Conservation (phyloP, 2,888 invertebrate genomes). For the Andricus curvator region DNA sequence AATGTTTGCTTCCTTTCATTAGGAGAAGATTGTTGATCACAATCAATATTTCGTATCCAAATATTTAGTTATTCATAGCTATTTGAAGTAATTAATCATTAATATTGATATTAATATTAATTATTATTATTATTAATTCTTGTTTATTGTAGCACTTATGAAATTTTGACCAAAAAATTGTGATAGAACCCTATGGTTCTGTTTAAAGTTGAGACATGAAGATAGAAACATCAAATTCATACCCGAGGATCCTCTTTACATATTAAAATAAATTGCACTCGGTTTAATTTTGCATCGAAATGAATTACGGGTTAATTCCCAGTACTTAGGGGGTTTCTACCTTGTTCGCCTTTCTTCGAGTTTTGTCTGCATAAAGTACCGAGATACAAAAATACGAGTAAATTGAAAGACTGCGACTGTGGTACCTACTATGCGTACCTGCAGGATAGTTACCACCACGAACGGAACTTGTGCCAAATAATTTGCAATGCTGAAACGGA, state of each 20-base stretch:
- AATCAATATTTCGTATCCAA: no score
- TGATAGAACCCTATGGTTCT: neutral
- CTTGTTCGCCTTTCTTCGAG: slow-evolving; percentile 28
- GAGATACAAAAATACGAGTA: slow-evolving; percentile 25
- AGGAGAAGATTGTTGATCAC: no score
- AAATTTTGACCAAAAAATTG: neutral
- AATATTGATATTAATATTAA: no score
- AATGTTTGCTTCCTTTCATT: no score
- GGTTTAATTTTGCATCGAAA: slow-evolving; percentile 7
- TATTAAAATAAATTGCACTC: neutral
- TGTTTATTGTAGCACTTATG: no score
- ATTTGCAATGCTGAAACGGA: slow-evolving; percentile 76
- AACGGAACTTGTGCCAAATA: slow-evolving; percentile 69
- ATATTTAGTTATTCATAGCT: no score
- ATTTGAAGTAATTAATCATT: no score
- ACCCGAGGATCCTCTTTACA: neutral
- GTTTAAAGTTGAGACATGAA: neutral
- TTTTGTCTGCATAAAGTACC: slow-evolving; percentile 17
- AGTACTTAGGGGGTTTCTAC: slow-evolving; percentile 8
- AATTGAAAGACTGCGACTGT: slow-evolving; percentile 26
- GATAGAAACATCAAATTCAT: neutral
- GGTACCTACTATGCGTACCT: slow-evolving; percentile 7
- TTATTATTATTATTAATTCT: no score
- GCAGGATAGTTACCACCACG: neutral
- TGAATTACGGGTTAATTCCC: slow-evolving; percentile 27